Evolutionary conservation across 2,797 vertebrate genomes (phyloP), one percentile per base, ranked within the genome.

Genomic region (Periophthalmus magnuspinnatus): DNA sequence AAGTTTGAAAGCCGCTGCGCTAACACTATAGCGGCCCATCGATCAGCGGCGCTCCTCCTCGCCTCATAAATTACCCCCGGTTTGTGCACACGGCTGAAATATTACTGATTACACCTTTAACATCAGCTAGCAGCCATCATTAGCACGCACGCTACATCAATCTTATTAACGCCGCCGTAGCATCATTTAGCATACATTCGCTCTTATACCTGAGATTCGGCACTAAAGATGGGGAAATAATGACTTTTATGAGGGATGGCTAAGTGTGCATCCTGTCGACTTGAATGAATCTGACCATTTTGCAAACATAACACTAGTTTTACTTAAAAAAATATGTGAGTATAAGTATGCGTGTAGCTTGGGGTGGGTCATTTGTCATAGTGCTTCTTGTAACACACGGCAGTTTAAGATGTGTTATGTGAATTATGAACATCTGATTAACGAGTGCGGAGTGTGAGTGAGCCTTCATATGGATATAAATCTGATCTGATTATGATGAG

Each of bases 401-500:
- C 71, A 60, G 79, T 71, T 68, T 67, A 69, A 82, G 84, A 68
- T 81, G 58, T 75, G 86, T 82, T 84, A 77, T n/a, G n/a, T n/a
- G 81, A 54, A n/a, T 81, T 77, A 69, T 73, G 48, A 85, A 81
- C 72, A 77, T 78, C 70, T 83, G 90, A 89, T 88, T 86, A 81
- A 87, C 70, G 74, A 70, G 81, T 74, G 28, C 50, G 69, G 67
- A 2, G n/a, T 21, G 7, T 45, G 19, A 61, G 67, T 45, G n/a
- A 63, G 68, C 62, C 33, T 54, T 62, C 11, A n/a, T 64, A 66
- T 69, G 72, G 59, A 72, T 22, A 80, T 87, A 74, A 88, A 88
- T 90, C 84, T 83, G 45, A 74, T 78, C 67, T 74, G 82, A 86
- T 90, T 88, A 89, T 79, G 79, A 81, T 78, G 82, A 87, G 81